Evolutionary conservation across 1,140 invertebrate species (phyloP).

Genomic region (Zaprionus nigranus): DNA sequence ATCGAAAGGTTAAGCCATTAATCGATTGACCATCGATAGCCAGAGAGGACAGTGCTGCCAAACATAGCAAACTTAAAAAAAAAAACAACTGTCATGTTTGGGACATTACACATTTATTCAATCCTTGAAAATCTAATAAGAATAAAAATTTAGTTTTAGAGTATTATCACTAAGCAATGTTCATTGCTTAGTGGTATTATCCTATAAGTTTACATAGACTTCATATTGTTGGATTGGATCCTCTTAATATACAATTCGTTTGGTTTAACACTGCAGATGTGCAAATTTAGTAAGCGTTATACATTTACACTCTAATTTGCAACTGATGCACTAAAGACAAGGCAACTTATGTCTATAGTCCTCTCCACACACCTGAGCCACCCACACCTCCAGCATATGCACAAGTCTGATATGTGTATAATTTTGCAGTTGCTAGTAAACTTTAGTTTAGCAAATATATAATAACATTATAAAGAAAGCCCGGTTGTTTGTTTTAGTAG

Average conservation of each 20-base stretch:
- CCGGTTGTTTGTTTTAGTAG: constrained; percentile 39
- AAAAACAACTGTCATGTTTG: background rate
- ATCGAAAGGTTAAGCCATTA: background rate
- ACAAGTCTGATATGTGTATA: constrained; percentile 12
- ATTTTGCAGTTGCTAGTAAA: constrained; percentile 34
- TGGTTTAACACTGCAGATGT: background rate
- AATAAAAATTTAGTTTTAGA: background rate
- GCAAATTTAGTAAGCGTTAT: background rate
- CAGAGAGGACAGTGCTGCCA: background rate
- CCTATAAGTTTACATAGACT: background rate
- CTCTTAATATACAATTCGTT: background rate
- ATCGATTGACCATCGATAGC: constrained; percentile 19
- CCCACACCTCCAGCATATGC: background rate
- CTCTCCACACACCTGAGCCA: background rate
- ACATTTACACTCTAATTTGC: background rate
- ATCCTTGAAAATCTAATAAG: background rate
- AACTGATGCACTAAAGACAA: background rate
- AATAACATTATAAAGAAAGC: constrained; percentile 71
- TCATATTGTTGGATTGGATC: background rate
- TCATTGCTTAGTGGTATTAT: too few species aligned
- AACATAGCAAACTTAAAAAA: background rate
- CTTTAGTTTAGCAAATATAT: constrained; percentile 50
- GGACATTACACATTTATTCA: background rate
- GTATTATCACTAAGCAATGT: too few species aligned
- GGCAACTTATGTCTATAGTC: background rate